Conservation (phyloP, 2,888 invertebrate genomes). For the Apamea crenata region DNA sequence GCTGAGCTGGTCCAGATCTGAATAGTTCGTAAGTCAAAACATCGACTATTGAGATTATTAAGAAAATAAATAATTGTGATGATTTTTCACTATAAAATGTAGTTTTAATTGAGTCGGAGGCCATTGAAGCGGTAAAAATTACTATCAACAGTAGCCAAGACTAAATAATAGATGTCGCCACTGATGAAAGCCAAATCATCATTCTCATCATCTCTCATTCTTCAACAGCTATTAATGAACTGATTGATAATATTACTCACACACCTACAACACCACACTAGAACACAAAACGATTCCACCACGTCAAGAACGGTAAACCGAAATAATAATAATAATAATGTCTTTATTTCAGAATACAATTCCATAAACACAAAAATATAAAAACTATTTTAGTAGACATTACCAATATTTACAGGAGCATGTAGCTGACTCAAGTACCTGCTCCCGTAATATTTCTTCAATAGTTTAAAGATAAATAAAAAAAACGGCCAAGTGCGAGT, state of each 20-base stretch:
- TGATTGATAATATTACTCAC: background rate
- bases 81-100: slow-evolving; percentile 12
- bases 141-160: background rate
- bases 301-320: background rate
- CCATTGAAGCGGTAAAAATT: background rate
- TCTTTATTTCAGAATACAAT: no score
- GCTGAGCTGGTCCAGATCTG: slow-evolving; percentile 44
- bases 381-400: no score
- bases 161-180: background rate
- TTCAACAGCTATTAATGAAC: background rate
- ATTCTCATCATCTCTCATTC: background rate
- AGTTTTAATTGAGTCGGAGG: slow-evolving; percentile 11
- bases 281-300: background rate
- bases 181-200: background rate
- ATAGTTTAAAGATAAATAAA: background rate
- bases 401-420: no score
- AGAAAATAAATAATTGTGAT: slow-evolving; percentile 52
- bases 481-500: no score
- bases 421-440: no score
- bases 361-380: no score
- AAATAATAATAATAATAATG: no score
- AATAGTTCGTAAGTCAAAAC: slow-evolving; percentile 54
- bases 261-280: background rate
- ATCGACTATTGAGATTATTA: slow-evolving; percentile 56
- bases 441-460: background rate